These are phyloP conservation scores for Luperina nickerlii DNA, from an alignment of 2,888 invertebrate species.

Conservation along the genomic window DNA sequence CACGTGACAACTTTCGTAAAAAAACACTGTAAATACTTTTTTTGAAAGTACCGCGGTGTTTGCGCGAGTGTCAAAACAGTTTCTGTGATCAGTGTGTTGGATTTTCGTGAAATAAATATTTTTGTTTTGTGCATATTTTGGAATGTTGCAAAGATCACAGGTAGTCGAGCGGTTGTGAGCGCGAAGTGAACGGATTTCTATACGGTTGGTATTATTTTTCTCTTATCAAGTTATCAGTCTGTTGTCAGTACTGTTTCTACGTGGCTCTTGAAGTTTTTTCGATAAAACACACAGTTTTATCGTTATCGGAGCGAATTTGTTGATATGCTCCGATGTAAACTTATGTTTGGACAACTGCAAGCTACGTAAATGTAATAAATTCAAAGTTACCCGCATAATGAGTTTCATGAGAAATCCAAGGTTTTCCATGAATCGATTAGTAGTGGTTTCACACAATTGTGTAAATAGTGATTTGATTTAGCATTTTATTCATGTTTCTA, in stretches of 20 bases:
- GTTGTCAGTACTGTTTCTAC: conserved; percentile 69
- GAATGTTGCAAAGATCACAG: conserved; percentile 83
- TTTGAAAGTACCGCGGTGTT: conserved; percentile 78
- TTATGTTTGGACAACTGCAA: conserved; percentile 65
- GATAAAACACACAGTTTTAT: conserved; percentile 57
- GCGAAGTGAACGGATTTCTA: conserved; percentile 79
- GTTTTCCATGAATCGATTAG: conserved; percentile 61
- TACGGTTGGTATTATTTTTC: conserved; percentile 78
- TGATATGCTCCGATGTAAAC: conserved; percentile 53
- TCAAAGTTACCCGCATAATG: conserved; percentile 61
- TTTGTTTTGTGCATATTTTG: conserved; percentile 78
- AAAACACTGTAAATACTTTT: conserved; percentile 80
- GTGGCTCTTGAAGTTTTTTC: conserved; percentile 70
- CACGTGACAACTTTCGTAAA: conserved; percentile 86
- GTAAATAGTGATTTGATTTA: conserved; percentile 61
- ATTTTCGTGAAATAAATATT: conserved; percentile 70
- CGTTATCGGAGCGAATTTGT: conserved; percentile 65
- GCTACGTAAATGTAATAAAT: conserved; percentile 41
- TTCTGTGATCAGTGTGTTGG: conserved; percentile 69
- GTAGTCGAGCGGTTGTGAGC: conserved; percentile 70
- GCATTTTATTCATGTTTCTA: conserved; percentile 46
- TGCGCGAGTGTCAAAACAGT: conserved; percentile 74
- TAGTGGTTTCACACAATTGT: conserved; percentile 65
- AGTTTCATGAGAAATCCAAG: conserved; percentile 53
- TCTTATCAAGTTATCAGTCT: conserved; percentile 72